Conservation (phyloP, 2,888 invertebrate genomes). For the Tetramorium bicarinatum region DNA sequence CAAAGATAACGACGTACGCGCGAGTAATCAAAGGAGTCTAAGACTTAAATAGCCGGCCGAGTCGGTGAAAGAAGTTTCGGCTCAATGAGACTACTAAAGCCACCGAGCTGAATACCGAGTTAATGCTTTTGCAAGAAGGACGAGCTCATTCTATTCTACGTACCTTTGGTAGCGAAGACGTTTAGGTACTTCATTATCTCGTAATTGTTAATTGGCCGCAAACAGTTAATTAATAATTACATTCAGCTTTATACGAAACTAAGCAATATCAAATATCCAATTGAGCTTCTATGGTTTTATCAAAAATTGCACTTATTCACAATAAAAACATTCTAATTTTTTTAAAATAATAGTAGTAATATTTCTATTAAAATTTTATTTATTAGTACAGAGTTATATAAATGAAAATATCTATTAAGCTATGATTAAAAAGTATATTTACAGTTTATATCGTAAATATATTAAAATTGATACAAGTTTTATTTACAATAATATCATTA, state of each 20-base stretch:
- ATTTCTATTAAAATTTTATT: background rate
- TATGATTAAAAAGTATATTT: background rate
- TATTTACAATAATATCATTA: slow-evolving; percentile 2
- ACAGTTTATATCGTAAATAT: background rate
- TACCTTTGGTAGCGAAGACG: background rate
- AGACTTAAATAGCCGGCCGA: slow-evolving; percentile 69
- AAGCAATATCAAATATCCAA: slow-evolving; percentile 8
- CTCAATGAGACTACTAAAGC: slow-evolving; percentile 47
- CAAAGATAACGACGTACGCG: slow-evolving; percentile 78
- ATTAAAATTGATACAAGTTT: background rate
- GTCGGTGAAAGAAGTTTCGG: slow-evolving; percentile 66
- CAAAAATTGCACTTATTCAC: background rate
- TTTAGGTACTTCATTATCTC: slow-evolving; percentile 31
- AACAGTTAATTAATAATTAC: slow-evolving; percentile 37
- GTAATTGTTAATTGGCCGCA: slow-evolving; percentile 43
- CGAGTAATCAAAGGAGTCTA: slow-evolving; percentile 76
- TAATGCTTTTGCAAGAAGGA: slow-evolving; percentile 31
- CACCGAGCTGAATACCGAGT: slow-evolving; percentile 37
- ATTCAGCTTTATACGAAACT: background rate
- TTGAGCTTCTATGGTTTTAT: background rate
- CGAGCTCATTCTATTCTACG: background rate
- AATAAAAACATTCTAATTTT: background rate
- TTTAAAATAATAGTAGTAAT: background rate
- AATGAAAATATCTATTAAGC: background rate
- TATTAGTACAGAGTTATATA: background rate